Evolutionary conservation across 2,113 vertebrate genomes (phyloP), one percentile per base, ranked within the genome.

Genomic region (Barbus barbus): DNA sequence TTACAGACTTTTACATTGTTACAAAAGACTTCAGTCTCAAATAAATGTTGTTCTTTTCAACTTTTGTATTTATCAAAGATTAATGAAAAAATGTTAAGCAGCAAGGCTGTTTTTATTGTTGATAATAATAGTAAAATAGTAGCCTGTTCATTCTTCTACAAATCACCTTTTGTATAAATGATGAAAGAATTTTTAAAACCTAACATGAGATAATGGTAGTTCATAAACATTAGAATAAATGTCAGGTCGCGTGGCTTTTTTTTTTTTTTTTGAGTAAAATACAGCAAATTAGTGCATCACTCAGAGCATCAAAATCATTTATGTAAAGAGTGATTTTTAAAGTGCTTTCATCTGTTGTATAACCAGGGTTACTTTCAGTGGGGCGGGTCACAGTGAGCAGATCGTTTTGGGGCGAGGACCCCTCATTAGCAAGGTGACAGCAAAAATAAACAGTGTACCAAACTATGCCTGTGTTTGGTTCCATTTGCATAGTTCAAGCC

Each of bases 361-460:
- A 88, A 87, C 83, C 83, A 84, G 82, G 75, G 78, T 72, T 87
- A 79, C 82, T 80, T 86, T 87, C 84, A 84, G 86, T 82, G 86
- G 85, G 80, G 84, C 31, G 72, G 87, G 82, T 76, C 82, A 48
- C 78, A 51, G 86, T 38, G 51, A 83, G 75, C 51, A 76, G 77
- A 85, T 88, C 78, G 61, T 86, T 84, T 83, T 85, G 83, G 44
- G 86, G 89, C 26, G 69, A 74, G 53, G 87, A 89, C 88, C 87
- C 83, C 86, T 86, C 88, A 83, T 89, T 89, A 90, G 84, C 72
- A 86, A 81, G 86, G 86, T 89, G 87, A 80, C 85, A 61, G 86
- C 86, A 86, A 86, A 89, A 89, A 90, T 86, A 89, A 89, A 89
- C 87, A 89, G 80, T 85, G 71, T 82, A 86, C 86, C 83, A 84